Evolutionary conservation across 37 sponge, comb jelly and placozoan genomes (phyloP), one percentile per base, ranked within the genome.

Genomic region (Chondrosia reniformis): DNA sequence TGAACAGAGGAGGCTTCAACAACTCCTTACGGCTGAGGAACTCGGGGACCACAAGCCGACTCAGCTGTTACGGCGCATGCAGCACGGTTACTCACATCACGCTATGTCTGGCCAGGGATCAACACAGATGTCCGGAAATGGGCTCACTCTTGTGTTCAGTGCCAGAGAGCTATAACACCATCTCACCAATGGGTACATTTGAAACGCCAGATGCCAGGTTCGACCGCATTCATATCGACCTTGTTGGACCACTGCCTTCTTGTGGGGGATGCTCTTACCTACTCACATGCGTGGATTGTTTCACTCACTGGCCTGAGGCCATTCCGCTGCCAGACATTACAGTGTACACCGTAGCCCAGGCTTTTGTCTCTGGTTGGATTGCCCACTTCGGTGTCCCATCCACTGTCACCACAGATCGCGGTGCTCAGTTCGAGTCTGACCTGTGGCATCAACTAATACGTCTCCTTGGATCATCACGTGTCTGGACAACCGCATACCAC

Each of bases 401-500:
- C 1, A 76, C 71, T 13, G 66, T 86, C 31, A 45, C 45, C 82
- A 87, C 58, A n/a, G n/a, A n/a, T n/a, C n/a, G n/a, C n/a, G n/a
- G n/a, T n/a, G n/a, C n/a, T n/a, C n/a, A n/a, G n/a, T 87, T 87
- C 45, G 82, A 87, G 34, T 87, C 82, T 24, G 15, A 3, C 3
- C 55, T 87, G 10, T 87, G 82, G 64, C 5, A 25, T 1, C 24
- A 55, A 3, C 83, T 87, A 40, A 87, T 59, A 45, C 13, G n/a
- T n/a, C 45, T 86, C 22, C 67, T 76, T 17, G 87, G 87, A 4
- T 69, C 84, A 45, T 84, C 69, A 75, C 54, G 81, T 8, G 27
- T 74, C n/a, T 54, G 81, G 17, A 88, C 89, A 5, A 88, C 84
- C 4, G 59, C 90, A 24, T 85, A 89, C 38, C 79, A 85, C 40